Base-by-base conservation (phyloP, 92 coral and sea anemone genomes). In the Phymanthus crucifer region DNA sequence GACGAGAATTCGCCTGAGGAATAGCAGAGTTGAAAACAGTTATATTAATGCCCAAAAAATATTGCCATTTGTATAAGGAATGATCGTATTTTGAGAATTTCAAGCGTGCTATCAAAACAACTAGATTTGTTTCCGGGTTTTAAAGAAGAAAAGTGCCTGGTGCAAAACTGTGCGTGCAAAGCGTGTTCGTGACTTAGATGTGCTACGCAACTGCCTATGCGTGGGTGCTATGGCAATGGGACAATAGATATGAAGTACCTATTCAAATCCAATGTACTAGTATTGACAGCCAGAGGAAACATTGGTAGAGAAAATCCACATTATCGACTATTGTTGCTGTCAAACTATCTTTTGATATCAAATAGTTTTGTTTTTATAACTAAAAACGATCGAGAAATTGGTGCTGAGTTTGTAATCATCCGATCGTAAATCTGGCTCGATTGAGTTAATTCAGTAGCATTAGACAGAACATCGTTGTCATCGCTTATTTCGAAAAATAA, bases 1-100 rank as follows among this genome's bases (percentile, higher is more conserved):
- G 94, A 92, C 3, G 90, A 80, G 4, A 32, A 32, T 4, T 78
- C 73, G 68, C 84, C 97, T 91, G 58, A n/a, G 74, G 36, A 47
- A 61, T n/a, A 57, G 29, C n/a, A n/a, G n/a, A n/a, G n/a, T n/a
- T n/a, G n/a, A n/a, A n/a, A n/a, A n/a, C n/a, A n/a, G n/a, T n/a
- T n/a, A n/a, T n/a, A n/a, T n/a, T n/a, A n/a, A n/a, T n/a, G n/a
- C n/a, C n/a, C n/a, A n/a, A n/a, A n/a, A n/a, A n/a, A n/a, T n/a
- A n/a, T n/a, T n/a, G n/a, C n/a, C n/a, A n/a, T n/a, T n/a, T n/a
- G n/a, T n/a, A n/a, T n/a, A n/a, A n/a, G n/a, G n/a, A n/a, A n/a
- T n/a, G n/a, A n/a, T n/a, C n/a, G n/a, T n/a, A n/a, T n/a, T n/a
- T n/a, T n/a, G n/a, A n/a, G n/a, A n/a, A n/a, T n/a, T n/a, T n/a